Percentiles rank a stretch among this genome's conserved stretches.
phyloP scores from a whole-genome alignment of 2,797 vertebrate genomes.

The Epinephelus coioides region DNA sequence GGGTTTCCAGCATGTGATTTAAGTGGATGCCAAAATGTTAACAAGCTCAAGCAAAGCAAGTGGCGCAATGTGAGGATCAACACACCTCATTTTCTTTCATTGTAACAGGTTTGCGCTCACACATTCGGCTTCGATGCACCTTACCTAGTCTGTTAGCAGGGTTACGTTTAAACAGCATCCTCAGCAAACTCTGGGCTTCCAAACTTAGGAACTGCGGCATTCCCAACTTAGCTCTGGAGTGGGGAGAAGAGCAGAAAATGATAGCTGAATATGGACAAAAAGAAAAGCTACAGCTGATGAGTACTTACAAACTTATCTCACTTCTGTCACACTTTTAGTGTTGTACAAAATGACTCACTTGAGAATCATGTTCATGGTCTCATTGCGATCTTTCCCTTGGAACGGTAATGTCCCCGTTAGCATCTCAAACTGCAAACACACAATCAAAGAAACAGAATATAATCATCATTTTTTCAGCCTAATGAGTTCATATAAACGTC shows the following conservation, averaged over 20 bases:
- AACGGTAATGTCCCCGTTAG: constrained; percentile 97
- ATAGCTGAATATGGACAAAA: constrained; percentile 4
- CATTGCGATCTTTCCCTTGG: constrained; percentile 98
- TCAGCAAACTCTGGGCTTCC: constrained; percentile 97
- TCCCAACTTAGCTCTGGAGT: constrained; percentile 94
- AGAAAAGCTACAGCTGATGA: background rate
- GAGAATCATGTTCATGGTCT: constrained; percentile 99
- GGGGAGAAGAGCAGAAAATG: constrained; percentile 19
- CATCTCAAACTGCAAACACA: constrained; percentile 94
- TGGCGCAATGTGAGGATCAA: constrained; percentile 3
- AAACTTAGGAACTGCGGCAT: constrained; percentile 98
- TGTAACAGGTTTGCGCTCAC: constrained; percentile 8
- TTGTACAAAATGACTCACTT: constrained; percentile 90
- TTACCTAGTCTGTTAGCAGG: constrained; percentile 96
- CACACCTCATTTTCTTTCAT: constrained; percentile 9
- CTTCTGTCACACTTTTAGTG: background rate
- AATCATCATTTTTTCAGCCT: background rate
- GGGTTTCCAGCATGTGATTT: constrained; percentile 36
- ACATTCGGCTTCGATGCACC: constrained; percentile 30
- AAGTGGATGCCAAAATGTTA: constrained; percentile 57
- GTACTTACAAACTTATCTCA: background rate
- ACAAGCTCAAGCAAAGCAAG: constrained; percentile 46
- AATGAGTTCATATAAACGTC: background rate
- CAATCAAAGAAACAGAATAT: background rate
- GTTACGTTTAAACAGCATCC: constrained; percentile 98